Base-by-base conservation (phyloP, 2,797 vertebrate genomes). In the Columba guinea region DNA sequence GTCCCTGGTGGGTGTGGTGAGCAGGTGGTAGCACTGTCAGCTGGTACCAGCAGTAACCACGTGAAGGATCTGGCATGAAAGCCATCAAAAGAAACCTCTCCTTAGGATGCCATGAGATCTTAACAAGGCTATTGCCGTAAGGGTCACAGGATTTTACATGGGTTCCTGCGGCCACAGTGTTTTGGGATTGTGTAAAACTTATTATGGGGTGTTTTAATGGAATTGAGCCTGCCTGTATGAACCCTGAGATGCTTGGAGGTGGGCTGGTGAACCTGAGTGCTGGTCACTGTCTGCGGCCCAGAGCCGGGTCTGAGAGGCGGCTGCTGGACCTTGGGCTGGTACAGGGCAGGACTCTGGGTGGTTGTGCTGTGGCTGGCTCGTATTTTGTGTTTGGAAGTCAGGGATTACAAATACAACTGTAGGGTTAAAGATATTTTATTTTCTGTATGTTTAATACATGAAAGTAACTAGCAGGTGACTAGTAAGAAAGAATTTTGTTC, bases 401-500 rank as follows among this genome's bases (percentile, higher is more conserved):
- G 52, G 39, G 55, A 77, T 85, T 90, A 62, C 35, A 89, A 75
- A 93, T 78, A 35, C 89, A 91, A 78, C 59, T 60, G 8, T 52
- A 34, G 55, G 53, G 49, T 65, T 89, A 70, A 53, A 2, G 7
- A 21, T 4, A 26, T 74, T 87, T 96, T 87, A 81, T 95, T 86
- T 94, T 94, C 58, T 84, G 60, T 62, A 30, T 82, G 69, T 67
- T 79, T 85, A 83, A 70, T 73, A 77, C 67, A 53, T 94, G 95
- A 76, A 78, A 93, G 90, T 80, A 94, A 88, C 60, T 90, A 93
- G 74, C 92, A 97, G 94, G 83, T 96, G 92, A 96, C 79, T 92
- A 82, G 55, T 49, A 65, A 85, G 81, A 84, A 95, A 79, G 70
- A 91, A 63, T 89, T 88, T 89, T 76, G 30, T 82, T 86, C 53